Conservation (phyloP, 2,888 invertebrate genomes). For the Chymomyza amoena region DNA sequence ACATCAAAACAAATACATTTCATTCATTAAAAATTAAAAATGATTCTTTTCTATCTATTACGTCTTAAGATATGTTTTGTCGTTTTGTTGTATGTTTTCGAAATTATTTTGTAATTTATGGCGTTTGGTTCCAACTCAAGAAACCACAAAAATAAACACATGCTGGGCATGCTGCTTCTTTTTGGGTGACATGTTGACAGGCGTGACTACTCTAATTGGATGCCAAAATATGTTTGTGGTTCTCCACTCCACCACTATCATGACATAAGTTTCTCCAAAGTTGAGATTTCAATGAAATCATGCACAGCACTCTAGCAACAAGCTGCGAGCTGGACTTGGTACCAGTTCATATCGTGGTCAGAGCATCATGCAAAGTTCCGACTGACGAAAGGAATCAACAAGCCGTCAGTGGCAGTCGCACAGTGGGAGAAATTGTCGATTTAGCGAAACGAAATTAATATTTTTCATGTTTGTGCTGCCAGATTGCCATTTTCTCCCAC, state of each 20-base stretch:
- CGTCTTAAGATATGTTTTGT: conserved; percentile 29
- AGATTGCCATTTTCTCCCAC: too few relatives aligned
- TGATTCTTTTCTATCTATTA: conserved; percentile 33
- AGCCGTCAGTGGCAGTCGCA: too few relatives aligned
- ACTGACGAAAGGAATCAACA: not conserved
- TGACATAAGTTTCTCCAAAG: not conserved
- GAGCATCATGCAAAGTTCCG: not conserved
- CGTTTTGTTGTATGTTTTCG: conserved; percentile 15
- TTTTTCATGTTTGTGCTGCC: too few relatives aligned
- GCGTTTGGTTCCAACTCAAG: conserved; percentile 19
- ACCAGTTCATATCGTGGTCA: not conserved
- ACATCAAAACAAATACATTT: conserved; percentile 53
- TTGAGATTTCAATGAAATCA: not conserved
- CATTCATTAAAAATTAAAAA: conserved; percentile 27
- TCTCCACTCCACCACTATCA: not conserved
- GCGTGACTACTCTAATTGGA: not conserved
- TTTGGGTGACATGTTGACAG: not conserved
- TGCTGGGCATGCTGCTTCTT: conserved; percentile 25
- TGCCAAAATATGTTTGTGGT: not conserved
- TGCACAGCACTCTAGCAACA: not conserved
- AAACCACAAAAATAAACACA: conserved; percentile 39
- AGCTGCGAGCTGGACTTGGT: not conserved
- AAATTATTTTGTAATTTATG: conserved; percentile 59
- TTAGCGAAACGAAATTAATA: too few relatives aligned
- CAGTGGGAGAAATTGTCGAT: too few relatives aligned